phyloP scores from a whole-genome alignment of 2,888 invertebrate species.

The Tipula unca region DNA sequence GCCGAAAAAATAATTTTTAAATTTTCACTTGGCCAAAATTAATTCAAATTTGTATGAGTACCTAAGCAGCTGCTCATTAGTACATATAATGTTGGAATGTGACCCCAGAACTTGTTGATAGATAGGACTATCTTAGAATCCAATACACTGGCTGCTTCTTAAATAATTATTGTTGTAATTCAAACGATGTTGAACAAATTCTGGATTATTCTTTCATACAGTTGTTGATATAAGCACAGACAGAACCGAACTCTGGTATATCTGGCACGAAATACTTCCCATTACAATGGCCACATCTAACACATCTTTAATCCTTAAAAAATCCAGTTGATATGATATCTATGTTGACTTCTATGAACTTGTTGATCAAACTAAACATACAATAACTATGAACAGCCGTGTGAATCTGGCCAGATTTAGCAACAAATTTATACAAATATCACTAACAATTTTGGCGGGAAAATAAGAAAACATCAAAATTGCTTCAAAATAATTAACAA shows the following conservation, averaged over 20 bases:
- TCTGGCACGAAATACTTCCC: neutral
- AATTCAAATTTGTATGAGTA: neutral
- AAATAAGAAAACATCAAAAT: constrained; percentile 1
- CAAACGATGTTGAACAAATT: neutral
- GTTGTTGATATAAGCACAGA: neutral
- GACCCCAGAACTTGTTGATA: neutral
- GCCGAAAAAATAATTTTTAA: neutral
- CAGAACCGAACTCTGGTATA: neutral
- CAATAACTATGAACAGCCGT: neutral
- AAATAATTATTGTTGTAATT: neutral
- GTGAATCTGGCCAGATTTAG: neutral
- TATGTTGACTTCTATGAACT: neutral
- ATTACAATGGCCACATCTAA: neutral
- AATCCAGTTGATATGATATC: neutral
- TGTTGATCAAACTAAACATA: neutral
- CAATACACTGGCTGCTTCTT: neutral
- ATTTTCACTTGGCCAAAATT: neutral
- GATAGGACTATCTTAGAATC: neutral
- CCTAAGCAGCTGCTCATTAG: too few species aligned
- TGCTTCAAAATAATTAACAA: neutral
- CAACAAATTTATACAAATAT: neutral
- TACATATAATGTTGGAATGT: neutral
- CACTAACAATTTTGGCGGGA: constrained; percentile 17
- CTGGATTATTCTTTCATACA: neutral
- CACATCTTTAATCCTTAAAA: neutral